Evolutionary conservation across 2,113 vertebrate species (phyloP).

Genomic region (Fukomys damarensis): DNA sequence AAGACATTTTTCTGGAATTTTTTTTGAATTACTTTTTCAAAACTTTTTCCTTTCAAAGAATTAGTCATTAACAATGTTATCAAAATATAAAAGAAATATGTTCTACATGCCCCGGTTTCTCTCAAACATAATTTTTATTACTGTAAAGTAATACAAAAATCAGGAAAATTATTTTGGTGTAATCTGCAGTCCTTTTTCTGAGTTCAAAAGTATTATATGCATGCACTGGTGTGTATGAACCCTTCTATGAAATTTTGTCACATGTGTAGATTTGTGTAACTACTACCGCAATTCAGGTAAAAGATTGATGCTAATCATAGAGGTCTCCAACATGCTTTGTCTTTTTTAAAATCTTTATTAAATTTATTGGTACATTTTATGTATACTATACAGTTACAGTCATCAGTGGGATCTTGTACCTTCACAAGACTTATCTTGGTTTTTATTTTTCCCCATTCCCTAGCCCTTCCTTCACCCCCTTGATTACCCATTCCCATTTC

Average conservation of each 20-base stretch:
- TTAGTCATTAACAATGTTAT: background rate
- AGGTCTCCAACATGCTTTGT: background rate
- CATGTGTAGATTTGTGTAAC: background rate
- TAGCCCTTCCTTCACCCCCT: no score
- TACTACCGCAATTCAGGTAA: background rate
- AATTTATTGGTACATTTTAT: no score
- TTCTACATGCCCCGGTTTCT: background rate
- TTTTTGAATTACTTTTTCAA: conserved; percentile 11
- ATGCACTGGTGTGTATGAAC: background rate
- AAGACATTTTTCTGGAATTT: background rate
- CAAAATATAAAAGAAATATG: background rate
- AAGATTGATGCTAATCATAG: background rate
- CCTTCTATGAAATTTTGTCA: background rate
- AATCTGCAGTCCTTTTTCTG: background rate
- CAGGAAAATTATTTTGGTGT: background rate
- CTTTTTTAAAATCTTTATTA: no score
- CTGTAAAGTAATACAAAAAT: background rate
- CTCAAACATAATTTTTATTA: background rate
- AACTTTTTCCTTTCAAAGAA: background rate
- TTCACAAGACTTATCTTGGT: no score
- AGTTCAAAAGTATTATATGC: background rate
- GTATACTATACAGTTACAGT: no score
- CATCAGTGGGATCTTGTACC: no score
- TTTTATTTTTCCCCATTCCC: no score
- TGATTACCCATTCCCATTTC: no score